Base-by-base conservation (phyloP, 2,797 vertebrate genomes). In the Cottoperca gobio region DNA sequence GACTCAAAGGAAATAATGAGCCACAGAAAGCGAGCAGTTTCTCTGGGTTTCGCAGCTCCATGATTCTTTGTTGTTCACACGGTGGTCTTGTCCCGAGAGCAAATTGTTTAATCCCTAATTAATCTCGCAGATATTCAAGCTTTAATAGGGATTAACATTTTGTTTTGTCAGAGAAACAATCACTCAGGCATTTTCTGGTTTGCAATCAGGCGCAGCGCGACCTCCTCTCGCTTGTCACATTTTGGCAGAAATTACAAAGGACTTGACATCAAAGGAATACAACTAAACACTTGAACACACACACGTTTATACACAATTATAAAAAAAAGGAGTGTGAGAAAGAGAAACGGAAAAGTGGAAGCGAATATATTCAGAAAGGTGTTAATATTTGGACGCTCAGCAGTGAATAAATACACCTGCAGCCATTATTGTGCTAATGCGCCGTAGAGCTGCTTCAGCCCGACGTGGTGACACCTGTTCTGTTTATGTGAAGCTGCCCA, bases 121-220 rank as follows among this genome's bases (percentile, higher is more conserved):
- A 92, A 89, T 91, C 87, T 86, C 59, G 1, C 69, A 84, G 76
- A 87, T 91, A 91, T 89, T 91, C 87, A 79, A 42, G 42, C 69
- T 58, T 75, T 85, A 82, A 82, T 59, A 19, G 53, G 58, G 81
- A 92, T 93, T 92, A 93, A 84, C 90, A 93, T 93, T 79, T 85
- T 86, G 86, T 89, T 93, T 92, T 93, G 86, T 91, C 82, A 59
- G 84, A 55, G 17, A 78, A 86, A 94, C 90, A 95, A 91, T 87
- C 82, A 82, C 23, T 21, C 64, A 33, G 73, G 65, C 78, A 10
- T 89, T 86, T 84, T 83, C 74, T 53, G 43, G 69, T 58, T 66
- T 42, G 78, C 82, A 90, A 88, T 88, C 84, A 89, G 80, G 85
- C n/a, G 39, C 58, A 24, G 82, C 26, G 37, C 70, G 60, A 48